phyloP scores from a whole-genome alignment of 2,113 vertebrate species.

The Vulpes ferrilata region DNA sequence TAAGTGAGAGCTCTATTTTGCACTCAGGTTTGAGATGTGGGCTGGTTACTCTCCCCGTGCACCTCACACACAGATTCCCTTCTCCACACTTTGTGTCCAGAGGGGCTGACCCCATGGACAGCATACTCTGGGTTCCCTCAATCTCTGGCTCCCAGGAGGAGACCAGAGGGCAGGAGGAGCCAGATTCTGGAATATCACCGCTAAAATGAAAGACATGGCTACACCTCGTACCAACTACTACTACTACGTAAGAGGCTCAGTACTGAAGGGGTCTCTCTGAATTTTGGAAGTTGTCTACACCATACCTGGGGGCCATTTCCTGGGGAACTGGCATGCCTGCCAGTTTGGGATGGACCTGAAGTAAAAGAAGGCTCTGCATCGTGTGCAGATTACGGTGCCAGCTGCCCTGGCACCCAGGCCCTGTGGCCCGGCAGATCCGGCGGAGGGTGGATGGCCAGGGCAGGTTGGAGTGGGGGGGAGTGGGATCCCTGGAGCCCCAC shows the following conservation, averaged over 20 bases:
- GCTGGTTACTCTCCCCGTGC: neutral
- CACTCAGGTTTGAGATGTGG: neutral
- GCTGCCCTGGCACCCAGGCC: neutral
- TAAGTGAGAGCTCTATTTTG: neutral
- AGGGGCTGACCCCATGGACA: neutral
- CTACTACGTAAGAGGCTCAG: neutral
- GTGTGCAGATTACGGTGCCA: too few relatives aligned
- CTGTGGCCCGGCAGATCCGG: neutral
- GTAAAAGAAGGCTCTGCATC: neutral
- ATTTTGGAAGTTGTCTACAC: neutral
- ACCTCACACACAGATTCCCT: neutral
- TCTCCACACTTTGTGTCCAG: neutral
- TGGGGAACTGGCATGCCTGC: neutral
- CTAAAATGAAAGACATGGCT: neutral
- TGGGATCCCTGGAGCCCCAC: too few relatives aligned
- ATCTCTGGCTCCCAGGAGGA: neutral
- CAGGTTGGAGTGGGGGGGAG: neutral
- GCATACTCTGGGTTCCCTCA: neutral
- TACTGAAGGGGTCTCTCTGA: neutral
- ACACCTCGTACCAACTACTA: too few relatives aligned
- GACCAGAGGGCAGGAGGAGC: neutral
- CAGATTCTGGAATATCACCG: neutral
- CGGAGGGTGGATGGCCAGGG: too few relatives aligned
- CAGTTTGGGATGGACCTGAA: neutral
- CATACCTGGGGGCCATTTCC: neutral